Percentiles rank a stretch among this genome's conserved stretches.
Conservation (phyloP, 1,140 invertebrate species). For the Heliconius melpomene region DNA sequence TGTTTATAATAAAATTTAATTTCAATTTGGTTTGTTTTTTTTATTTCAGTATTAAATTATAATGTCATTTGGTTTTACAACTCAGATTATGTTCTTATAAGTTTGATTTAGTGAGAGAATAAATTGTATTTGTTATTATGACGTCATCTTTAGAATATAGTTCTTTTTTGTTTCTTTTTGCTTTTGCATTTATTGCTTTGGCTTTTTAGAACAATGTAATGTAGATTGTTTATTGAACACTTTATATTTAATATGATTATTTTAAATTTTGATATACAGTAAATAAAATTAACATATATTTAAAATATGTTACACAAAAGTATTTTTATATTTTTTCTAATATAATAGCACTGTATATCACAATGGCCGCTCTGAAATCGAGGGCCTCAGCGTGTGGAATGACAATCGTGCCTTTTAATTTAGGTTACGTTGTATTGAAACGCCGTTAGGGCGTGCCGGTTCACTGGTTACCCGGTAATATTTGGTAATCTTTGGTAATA, state of each 20-base stretch:
- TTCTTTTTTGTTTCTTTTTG: too few relatives aligned
- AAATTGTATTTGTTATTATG: too few relatives aligned
- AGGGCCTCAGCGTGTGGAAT: not conserved
- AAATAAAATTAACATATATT: too few relatives aligned
- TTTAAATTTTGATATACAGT: too few relatives aligned
- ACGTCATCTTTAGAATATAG: too few relatives aligned
- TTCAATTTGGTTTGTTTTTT: constrained; percentile 1
- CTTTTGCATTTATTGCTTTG: too few relatives aligned
- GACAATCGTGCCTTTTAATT: constrained; percentile 8
- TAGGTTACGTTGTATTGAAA: constrained; percentile 6
- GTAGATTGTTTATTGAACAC: too few relatives aligned
- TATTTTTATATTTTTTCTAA: too few relatives aligned
- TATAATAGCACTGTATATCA: not conserved
- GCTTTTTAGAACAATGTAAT: too few relatives aligned
- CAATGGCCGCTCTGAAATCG: not conserved
- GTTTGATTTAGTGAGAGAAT: not conserved
- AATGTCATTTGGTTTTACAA: not conserved
- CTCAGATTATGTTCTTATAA: not conserved
- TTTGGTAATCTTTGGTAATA: not conserved
- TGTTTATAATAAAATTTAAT: constrained; percentile 8
- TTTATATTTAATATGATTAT: too few relatives aligned
- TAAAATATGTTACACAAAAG: too few relatives aligned
- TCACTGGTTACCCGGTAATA: constrained; percentile 1
- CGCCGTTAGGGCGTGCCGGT: not conserved
- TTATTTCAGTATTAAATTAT: not conserved